A percentile compares a stretch with the other conserved stretches of the same genome.
Evolutionary conservation across 2,113 vertebrate genomes (phyloP).

Genomic region (Anas platyrhynchos): DNA sequence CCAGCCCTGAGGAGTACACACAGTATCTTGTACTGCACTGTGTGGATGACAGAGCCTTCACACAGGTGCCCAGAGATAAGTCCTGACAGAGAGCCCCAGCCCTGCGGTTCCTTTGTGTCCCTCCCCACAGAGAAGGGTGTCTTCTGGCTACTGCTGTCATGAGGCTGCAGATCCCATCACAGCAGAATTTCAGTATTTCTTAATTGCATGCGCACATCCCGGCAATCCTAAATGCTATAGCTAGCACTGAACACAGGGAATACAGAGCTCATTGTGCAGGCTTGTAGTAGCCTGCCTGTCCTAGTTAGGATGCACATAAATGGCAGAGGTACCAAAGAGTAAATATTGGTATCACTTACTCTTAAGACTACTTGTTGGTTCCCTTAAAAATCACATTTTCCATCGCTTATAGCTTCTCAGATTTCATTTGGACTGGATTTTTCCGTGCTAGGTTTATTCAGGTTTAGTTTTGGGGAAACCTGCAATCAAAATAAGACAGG

Average conservation of each 20-base stretch:
- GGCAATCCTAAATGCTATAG: not conserved
- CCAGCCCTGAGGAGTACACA: not conserved
- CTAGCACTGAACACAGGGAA: not conserved
- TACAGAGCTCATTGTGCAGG: not conserved
- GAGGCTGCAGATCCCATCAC: not conserved
- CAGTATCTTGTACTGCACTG: rapidly evolving
- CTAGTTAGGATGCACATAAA: not conserved
- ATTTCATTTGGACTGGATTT: not conserved
- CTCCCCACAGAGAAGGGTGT: not conserved
- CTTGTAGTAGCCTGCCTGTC: not conserved
- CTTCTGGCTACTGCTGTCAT: not conserved
- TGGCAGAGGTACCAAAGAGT: not conserved
- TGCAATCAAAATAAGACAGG: not conserved
- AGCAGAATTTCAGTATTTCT: not conserved
- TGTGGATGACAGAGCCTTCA: not conserved
- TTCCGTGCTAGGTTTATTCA: not conserved
- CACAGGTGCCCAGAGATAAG: not conserved
- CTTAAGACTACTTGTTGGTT: not conserved
- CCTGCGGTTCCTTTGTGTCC: not conserved
- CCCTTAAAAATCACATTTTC: not conserved
- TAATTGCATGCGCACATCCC: not conserved
- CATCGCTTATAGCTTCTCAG: not conserved
- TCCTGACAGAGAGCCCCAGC: not conserved
- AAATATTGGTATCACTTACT: not conserved
- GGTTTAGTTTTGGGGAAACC: not conserved